Conservation (phyloP, 2,113 vertebrate species). For the Leptosomus discolor region DNA sequence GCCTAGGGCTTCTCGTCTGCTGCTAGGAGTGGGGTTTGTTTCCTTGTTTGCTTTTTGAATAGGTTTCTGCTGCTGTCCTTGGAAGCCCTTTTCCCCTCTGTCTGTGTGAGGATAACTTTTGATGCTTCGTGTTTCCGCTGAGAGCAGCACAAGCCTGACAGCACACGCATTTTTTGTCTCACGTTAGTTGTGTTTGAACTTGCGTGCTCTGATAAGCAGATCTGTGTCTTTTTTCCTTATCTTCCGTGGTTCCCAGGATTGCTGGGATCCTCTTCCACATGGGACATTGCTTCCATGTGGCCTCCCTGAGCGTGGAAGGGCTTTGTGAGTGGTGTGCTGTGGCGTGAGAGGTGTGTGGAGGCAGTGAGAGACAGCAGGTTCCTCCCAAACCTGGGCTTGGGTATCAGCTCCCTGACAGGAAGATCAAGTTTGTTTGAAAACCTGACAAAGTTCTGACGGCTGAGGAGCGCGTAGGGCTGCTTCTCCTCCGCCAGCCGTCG, state of each 20-base stretch:
- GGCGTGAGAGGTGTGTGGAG: not conserved
- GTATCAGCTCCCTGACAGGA: not conserved
- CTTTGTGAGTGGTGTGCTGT: accelerated
- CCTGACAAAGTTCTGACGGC: not conserved
- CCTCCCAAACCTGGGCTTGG: not conserved
- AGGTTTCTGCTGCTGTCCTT: not conserved
- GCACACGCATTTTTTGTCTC: not conserved
- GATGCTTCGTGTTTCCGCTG: not conserved
- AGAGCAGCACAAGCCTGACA: not conserved
- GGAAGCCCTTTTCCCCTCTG: not conserved
- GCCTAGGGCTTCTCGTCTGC: not conserved
- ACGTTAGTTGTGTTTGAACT: not conserved
- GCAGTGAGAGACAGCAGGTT: not conserved
- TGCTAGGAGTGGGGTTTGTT: not conserved
- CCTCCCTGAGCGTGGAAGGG: accelerated
- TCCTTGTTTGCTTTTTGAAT: not conserved
- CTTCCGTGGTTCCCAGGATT: not conserved
- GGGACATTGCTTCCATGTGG: not conserved
- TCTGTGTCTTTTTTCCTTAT: too few relatives aligned
- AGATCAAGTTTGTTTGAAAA: not conserved
- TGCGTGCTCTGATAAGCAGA: not conserved
- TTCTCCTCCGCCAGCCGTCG: not conserved
- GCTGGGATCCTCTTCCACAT: not conserved
- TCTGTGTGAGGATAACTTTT: not conserved
- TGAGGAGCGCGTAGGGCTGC: not conserved